Percentiles rank a stretch among this genome's conserved stretches.
Evolutionary conservation across 2,888 invertebrate genomes (phyloP).

Genomic region (Encarsia formosa): DNA sequence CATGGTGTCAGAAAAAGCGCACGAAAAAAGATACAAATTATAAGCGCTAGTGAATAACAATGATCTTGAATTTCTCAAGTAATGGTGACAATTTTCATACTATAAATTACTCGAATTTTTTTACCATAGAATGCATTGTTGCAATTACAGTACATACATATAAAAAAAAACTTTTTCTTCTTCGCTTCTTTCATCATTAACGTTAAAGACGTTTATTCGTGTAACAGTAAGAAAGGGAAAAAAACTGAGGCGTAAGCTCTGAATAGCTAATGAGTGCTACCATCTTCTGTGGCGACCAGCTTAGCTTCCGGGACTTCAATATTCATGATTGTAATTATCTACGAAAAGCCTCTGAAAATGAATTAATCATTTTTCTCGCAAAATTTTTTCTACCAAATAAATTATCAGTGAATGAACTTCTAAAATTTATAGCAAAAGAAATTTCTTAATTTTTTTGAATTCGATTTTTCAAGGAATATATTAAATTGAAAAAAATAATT

Average conservation of each 20-base stretch:
- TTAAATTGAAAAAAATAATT: too few relatives aligned
- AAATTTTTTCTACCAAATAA: too few relatives aligned
- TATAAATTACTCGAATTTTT: too few relatives aligned
- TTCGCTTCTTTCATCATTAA: not conserved
- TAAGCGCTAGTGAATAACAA: too few relatives aligned
- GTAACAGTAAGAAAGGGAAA: not conserved
- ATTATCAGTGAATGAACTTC: too few relatives aligned
- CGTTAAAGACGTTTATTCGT: constrained; percentile 1
- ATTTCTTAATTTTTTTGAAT: too few relatives aligned
- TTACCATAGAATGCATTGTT: constrained; percentile 4
- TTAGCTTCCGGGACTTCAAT: not conserved
- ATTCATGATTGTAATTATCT: constrained; percentile 2
- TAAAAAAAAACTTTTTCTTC: constrained; percentile 1
- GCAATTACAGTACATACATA: constrained; percentile 11
- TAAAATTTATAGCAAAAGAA: too few relatives aligned
- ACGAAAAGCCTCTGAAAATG: not conserved
- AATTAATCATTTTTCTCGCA: not conserved
- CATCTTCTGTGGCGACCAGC: not conserved
- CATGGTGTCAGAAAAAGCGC: too few relatives aligned
- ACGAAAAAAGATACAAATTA: too few relatives aligned
- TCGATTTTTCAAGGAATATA: too few relatives aligned
- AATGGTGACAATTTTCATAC: too few relatives aligned
- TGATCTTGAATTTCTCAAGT: too few relatives aligned
- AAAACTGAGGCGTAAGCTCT: constrained; percentile 9
- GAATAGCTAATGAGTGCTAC: constrained; percentile 4